Conservation (phyloP, 2,113 vertebrate genomes). For the Epinephelus fuscoguttatus region DNA sequence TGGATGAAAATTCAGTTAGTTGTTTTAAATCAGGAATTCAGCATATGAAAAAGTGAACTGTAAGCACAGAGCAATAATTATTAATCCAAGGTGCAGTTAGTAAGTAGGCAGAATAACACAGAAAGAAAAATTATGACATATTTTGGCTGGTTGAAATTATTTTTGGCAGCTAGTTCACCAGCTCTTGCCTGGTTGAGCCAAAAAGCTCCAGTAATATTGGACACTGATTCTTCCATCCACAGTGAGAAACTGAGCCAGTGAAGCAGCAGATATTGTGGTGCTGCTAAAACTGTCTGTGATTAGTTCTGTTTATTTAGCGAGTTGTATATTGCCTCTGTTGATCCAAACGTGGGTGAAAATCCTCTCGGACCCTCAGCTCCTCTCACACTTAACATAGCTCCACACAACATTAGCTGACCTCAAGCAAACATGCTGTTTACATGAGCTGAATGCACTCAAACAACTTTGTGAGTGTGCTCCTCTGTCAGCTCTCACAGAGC, state of each 20-base stretch:
- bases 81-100: not conserved
- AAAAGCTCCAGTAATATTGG: not conserved
- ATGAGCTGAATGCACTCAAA: constrained; percentile 31
- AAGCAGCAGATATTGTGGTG: not conserved
- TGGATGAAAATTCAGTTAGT: not conserved
- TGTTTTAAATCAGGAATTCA: not conserved
- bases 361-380: constrained; percentile 13
- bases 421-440: constrained; percentile 59
- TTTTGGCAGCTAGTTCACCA: not conserved
- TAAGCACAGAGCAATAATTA: not conserved
- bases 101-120: not conserved
- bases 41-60: not conserved
- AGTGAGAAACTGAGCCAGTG: not conserved
- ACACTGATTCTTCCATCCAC: not conserved
- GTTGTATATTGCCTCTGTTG: constrained; percentile 24
- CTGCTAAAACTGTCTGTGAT: constrained; percentile 37
- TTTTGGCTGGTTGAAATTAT: constrained; percentile 1
- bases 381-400: constrained; percentile 38
- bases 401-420: constrained; percentile 31
- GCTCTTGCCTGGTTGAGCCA: not conserved
- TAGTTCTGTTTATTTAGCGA: constrained; percentile 55
- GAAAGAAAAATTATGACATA: not conserved
- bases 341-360: constrained; percentile 33
- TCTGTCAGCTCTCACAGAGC: constrained; percentile 47
- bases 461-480: constrained; percentile 17